phyloP scores from a whole-genome alignment of 2,888 invertebrate species.

The Tolmerus cingulatus region DNA sequence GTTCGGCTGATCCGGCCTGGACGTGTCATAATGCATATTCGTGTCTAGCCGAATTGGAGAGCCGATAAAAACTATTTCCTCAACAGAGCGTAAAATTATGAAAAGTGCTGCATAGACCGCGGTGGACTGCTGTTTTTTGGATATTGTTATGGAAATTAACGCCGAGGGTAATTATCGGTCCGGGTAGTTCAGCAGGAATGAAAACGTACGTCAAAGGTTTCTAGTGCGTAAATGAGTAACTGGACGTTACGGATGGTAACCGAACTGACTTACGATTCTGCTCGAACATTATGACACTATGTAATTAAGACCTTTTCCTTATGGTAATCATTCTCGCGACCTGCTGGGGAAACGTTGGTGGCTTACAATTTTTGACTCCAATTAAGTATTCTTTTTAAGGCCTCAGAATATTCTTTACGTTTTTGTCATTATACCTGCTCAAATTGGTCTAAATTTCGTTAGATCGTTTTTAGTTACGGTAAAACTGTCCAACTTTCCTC shows the following conservation, averaged over 20 bases:
- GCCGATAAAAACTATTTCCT: background rate
- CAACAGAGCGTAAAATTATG: constrained; percentile 37
- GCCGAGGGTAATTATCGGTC: constrained; percentile 20
- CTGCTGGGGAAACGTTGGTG: background rate
- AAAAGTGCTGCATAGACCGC: constrained; percentile 23
- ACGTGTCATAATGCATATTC: constrained; percentile 19
- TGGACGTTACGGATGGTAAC: constrained; percentile 25
- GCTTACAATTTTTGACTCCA: background rate
- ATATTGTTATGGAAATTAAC: constrained; percentile 37
- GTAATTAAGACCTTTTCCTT: constrained; percentile 28
- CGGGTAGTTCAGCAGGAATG: background rate
- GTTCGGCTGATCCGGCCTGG: background rate
- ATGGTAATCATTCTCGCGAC: constrained; percentile 2
- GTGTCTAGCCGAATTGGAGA: constrained; percentile 14
- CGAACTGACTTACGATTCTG: constrained; percentile 30
- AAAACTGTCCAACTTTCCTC: background rate
- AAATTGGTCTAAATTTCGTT: background rate
- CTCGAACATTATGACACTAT: constrained; percentile 32
- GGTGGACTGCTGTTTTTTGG: constrained; percentile 20
- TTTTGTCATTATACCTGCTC: background rate
- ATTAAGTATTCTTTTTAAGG: background rate
- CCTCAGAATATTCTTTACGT: background rate
- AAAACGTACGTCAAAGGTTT: background rate
- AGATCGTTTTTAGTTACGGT: background rate
- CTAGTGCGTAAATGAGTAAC: constrained; percentile 38